Conservation (phyloP, 2,113 vertebrate species). For the Callionymus lyra region DNA sequence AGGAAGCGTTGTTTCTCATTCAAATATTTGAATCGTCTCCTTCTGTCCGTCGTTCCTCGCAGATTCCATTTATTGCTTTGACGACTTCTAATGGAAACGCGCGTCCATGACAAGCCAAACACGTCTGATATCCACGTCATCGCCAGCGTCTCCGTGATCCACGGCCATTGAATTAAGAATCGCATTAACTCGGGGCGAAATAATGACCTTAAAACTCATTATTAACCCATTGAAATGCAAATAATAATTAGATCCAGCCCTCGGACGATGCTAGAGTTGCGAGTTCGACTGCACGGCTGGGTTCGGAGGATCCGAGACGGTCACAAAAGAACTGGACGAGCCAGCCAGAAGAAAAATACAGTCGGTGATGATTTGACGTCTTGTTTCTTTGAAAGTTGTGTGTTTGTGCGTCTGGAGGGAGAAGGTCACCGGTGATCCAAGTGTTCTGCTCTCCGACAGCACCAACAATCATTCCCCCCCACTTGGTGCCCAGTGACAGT, state of each 20-base stretch:
- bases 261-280: no score
- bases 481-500: constrained; percentile 80
- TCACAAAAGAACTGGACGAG: no score
- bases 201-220: no score
- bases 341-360: no score
- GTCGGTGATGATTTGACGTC: neutral
- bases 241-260: no score
- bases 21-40: constrained; percentile 27
- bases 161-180: no score
- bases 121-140: constrained; percentile 27
- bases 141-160: constrained; percentile 35
- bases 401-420: constrained; percentile 51
- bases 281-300: no score
- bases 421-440: constrained; percentile 81
- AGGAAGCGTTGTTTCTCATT: constrained; percentile 56
- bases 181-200: no score
- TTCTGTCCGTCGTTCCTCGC: constrained; percentile 32
- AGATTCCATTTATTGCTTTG: constrained; percentile 32
- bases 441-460: constrained; percentile 69
- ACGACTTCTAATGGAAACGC: constrained; percentile 49
- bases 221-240: no score
- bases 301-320: no score
- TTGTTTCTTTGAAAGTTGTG: constrained; percentile 12
- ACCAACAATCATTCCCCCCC: constrained; percentile 79
- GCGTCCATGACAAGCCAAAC: constrained; percentile 48